These are phyloP conservation scores for Plusia festucae DNA, from an alignment of 2,888 invertebrate genomes.

Conservation along the genomic window DNA sequence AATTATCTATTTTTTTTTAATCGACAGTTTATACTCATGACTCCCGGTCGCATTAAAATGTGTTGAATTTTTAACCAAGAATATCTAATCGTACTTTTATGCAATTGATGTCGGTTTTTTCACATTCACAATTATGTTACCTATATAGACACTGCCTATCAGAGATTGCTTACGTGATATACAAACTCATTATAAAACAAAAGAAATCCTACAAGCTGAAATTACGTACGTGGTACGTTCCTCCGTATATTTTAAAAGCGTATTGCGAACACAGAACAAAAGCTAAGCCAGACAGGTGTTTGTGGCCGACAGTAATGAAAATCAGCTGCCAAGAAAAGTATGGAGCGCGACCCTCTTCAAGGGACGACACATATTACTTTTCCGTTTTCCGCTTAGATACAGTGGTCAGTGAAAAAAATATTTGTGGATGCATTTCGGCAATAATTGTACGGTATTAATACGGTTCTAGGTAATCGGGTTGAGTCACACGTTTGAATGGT, in stretches of 20 bases:
- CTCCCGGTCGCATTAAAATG: too few relatives aligned
- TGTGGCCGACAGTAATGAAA: conserved; percentile 58
- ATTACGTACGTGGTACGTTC: neutral
- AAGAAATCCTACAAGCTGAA: conserved; percentile 4
- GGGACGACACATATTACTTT: conserved; percentile 56
- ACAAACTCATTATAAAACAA: neutral
- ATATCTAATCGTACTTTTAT: too few relatives aligned
- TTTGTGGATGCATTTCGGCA: conserved; percentile 30
- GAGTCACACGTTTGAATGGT: too few relatives aligned
- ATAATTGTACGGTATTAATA: conserved; percentile 11
- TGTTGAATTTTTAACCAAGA: too few relatives aligned
- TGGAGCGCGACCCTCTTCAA: conserved; percentile 53
- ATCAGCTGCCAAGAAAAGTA: conserved; percentile 52
- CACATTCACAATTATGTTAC: too few relatives aligned
- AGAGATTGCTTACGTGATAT: too few relatives aligned
- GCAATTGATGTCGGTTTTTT: too few relatives aligned
- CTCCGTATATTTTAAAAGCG: conserved; percentile 7
- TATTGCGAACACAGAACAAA: conserved; percentile 40
- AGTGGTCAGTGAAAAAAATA: conserved; percentile 42
- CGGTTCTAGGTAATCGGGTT: too few relatives aligned
- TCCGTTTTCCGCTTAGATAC: conserved; percentile 21
- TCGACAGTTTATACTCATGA: too few relatives aligned
- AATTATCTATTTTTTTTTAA: too few relatives aligned
- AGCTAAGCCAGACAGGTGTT: conserved; percentile 57
- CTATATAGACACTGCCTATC: too few relatives aligned